phyloP scores from a whole-genome alignment of 2,113 vertebrate species.

The Phalacrocorax brasilianus region DNA sequence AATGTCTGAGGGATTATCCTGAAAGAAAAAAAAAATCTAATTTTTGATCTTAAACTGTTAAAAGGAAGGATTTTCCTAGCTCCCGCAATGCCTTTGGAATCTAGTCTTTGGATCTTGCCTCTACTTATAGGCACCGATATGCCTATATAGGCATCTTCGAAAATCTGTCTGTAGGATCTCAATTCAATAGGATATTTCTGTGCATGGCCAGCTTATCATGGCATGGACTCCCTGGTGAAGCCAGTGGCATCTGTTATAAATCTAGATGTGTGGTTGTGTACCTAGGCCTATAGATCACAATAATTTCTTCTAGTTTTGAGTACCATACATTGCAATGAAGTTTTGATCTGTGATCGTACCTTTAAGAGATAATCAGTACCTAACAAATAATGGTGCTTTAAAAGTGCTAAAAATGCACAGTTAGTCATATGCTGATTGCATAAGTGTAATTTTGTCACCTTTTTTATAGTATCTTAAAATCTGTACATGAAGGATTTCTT shows the following conservation, averaged over 20 bases:
- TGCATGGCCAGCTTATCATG: neutral
- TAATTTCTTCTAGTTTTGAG: neutral
- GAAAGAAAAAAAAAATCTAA: neutral
- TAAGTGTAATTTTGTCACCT: neutral
- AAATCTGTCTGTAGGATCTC: neutral
- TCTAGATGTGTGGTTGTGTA: neutral
- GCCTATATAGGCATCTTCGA: neutral
- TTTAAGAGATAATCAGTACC: neutral
- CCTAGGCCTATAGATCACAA: neutral
- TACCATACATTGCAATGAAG: neutral
- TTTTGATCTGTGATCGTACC: neutral
- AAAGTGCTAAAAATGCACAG: neutral
- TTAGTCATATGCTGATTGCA: neutral
- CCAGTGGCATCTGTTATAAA: neutral
- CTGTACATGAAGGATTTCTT: neutral
- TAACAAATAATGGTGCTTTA: neutral
- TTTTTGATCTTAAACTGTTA: neutral
- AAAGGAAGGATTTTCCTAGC: neutral
- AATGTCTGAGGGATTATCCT: neutral
- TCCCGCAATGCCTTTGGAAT: neutral
- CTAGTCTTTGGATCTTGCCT: neutral
- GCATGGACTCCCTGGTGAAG: neutral
- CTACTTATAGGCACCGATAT: neutral
- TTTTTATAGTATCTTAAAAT: neutral
- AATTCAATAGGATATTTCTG: neutral